Percentiles rank a stretch among this genome's conserved stretches.
These are phyloP conservation scores for Melierax canorus DNA, from an alignment of 2,113 vertebrate genomes.

Conservation along the genomic window DNA sequence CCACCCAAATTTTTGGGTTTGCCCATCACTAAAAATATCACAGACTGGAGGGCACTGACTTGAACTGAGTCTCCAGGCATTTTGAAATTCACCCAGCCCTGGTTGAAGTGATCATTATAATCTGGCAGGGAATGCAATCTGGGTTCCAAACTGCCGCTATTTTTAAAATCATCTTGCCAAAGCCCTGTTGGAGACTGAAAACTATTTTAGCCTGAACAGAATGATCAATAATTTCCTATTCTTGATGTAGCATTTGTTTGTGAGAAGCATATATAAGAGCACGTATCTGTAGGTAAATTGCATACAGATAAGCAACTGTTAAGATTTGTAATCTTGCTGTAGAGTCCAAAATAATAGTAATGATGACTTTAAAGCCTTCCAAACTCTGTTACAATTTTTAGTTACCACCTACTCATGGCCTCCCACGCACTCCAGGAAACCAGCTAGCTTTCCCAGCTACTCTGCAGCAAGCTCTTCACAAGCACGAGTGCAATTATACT, in stretches of 20 bases:
- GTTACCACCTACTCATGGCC: conserved; percentile 34
- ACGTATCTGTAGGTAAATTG: background rate
- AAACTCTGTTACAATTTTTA: conserved; percentile 1
- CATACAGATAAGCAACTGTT: background rate
- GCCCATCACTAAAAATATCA: conserved; percentile 14
- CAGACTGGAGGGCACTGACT: conserved; percentile 32
- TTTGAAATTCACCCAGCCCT: conserved; percentile 45
- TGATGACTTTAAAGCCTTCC: background rate
- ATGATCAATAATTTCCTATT: background rate
- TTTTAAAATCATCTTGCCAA: conserved; percentile 35
- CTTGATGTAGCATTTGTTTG: background rate
- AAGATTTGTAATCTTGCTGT: background rate
- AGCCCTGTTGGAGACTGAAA: background rate
- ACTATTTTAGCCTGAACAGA: background rate
- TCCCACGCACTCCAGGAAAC: background rate
- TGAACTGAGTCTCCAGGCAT: background rate
- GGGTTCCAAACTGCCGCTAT: conserved; percentile 25
- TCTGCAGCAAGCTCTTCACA: background rate
- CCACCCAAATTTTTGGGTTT: conserved; percentile 52
- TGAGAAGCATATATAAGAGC: background rate
- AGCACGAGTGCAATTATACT: background rate
- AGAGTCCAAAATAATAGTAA: background rate
- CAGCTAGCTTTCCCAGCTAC: conserved; percentile 16
- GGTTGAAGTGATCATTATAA: conserved; percentile 51
- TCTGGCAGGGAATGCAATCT: conserved; percentile 32